Evolutionary conservation across 2,888 invertebrate species (phyloP), one percentile per base, ranked within the genome.

Genomic region (Hyposoter dolosus): DNA sequence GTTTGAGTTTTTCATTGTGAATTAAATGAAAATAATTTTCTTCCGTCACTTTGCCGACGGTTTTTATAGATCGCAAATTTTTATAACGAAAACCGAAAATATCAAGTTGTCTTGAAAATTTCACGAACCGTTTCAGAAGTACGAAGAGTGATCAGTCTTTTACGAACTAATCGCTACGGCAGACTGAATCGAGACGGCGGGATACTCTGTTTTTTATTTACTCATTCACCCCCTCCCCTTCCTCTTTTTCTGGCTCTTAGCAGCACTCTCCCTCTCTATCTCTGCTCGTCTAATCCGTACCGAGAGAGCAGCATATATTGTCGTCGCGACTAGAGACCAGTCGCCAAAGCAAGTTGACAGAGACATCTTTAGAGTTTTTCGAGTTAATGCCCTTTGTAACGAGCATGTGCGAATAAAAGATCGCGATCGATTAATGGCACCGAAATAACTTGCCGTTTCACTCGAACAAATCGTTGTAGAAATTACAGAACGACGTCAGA

Each of bases 191-290:
- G 89, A 89, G 89, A 90, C 90, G 87, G 87, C 89, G 89, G 88
- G 88, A 89, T 90, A 89, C 90, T 88, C 90, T 90, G 91, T 92
- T 92, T 93, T 93, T 93, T 93, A 93, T 93, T 93, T 93, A 93
- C 92, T 89, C 89, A 89, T 83, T 84, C 66, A 82, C 84, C 90
- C 90, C 92, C 91, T 89, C 90, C 83, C 84, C 83, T 80, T 82
- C 78, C 82, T 85, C 45, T 68, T 63, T 83, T 85, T 83, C 86
- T 83, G 79, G 84, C 86, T 85, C 78, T 87, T 88, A 83, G 87
- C 88, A 80, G 88, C 88, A 83, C 88, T 88, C 88, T 87, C 88
- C 86, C 82, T 89, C 88, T 50, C 84, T 84, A 86, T 84, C 83
- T 85, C 88, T 88, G 88, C 91, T 91, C 92, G 87, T 89, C 90